phyloP scores from a whole-genome alignment of 2,113 vertebrate genomes.

The Rynchops niger region DNA sequence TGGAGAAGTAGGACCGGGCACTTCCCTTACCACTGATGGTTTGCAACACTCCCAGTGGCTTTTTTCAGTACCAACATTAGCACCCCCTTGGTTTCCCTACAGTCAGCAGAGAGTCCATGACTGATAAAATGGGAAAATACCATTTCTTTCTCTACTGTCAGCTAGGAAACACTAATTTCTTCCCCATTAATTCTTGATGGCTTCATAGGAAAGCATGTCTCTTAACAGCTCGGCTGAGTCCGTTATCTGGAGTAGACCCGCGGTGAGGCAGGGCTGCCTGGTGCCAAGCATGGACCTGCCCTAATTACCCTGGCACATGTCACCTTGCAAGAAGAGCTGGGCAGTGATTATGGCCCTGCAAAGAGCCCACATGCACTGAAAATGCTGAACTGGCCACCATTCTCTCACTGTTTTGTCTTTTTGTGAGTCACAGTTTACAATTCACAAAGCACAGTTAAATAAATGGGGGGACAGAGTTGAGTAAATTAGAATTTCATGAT shows the following conservation, averaged over 20 bases:
- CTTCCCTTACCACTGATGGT: not conserved
- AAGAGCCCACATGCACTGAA: not conserved
- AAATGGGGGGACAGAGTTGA: fast-evolving
- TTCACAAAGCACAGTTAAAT: not conserved
- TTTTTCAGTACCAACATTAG: not conserved
- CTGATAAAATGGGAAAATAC: not conserved
- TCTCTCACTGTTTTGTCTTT: not conserved
- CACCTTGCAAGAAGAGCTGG: not conserved
- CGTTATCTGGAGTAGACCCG: not conserved
- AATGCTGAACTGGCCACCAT: not conserved
- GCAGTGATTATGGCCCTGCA: not conserved
- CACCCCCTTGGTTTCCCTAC: not conserved
- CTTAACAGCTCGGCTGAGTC: not conserved
- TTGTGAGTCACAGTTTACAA: not conserved
- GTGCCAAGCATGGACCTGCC: not conserved
- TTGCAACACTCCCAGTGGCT: not conserved
- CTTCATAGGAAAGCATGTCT: not conserved
- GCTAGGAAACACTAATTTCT: not conserved
- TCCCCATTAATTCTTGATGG: not conserved
- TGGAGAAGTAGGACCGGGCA: not conserved
- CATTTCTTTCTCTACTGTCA: not conserved
- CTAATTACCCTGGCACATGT: constrained; percentile 1
- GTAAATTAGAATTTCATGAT: not conserved
- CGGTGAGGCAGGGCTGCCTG: not conserved
- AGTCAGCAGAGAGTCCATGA: not conserved